phyloP scores from a whole-genome alignment of 2,797 vertebrate species.

The Micrastur ruficollis region DNA sequence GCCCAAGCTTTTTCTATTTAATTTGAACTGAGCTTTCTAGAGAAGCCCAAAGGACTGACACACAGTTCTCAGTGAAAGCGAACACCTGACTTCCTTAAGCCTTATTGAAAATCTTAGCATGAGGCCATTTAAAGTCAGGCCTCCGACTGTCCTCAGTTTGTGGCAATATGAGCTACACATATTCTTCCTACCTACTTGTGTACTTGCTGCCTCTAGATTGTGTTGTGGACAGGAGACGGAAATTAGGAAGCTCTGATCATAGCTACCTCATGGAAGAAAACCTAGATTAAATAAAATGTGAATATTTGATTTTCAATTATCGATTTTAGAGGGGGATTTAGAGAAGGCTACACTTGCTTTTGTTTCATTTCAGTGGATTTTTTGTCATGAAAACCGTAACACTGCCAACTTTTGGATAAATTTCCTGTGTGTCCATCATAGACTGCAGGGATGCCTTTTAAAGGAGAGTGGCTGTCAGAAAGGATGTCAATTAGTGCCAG shows the following conservation, averaged over 20 bases:
- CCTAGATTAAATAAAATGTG: not conserved
- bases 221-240: not conserved
- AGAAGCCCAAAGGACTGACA: not conserved
- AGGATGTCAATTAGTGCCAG: accelerated
- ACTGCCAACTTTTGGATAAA: not conserved
- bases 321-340: not conserved
- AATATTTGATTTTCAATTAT: not conserved
- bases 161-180: accelerated
- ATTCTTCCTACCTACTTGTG: not conserved
- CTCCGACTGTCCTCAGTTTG: not conserved
- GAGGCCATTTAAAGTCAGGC: not conserved
- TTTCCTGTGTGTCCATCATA: not conserved
- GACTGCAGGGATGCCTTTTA: not conserved
- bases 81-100: not conserved
- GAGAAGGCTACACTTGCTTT: not conserved
- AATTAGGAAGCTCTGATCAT: not conserved
- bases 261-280: not conserved
- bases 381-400: not conserved
- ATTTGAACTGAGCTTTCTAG: not conserved
- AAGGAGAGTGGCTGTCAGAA: not conserved
- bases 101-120: not conserved
- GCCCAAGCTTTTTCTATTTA: not conserved
- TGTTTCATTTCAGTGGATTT: not conserved
- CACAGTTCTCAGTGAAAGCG: not conserved
- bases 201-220: not conserved